phyloP scores from a whole-genome alignment of 1,140 invertebrate genomes.

The Pseudomyrmex dendroicus region DNA sequence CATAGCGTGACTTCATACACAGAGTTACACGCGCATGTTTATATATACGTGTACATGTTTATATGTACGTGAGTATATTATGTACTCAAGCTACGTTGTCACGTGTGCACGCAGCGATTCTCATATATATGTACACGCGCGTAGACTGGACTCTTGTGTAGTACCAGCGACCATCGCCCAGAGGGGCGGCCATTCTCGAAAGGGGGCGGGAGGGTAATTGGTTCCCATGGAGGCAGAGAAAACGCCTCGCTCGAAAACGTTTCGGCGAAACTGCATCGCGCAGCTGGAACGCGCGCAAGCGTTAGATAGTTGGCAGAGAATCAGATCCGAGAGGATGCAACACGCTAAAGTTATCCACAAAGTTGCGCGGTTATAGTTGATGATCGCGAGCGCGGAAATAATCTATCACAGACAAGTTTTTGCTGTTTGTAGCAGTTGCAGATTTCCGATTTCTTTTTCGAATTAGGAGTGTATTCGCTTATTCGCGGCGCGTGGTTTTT shows the following conservation, averaged over 20 bases:
- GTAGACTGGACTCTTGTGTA: constrained; percentile 55
- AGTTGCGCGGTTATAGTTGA: neutral
- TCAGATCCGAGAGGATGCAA: neutral
- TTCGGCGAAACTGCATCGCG: constrained; percentile 53
- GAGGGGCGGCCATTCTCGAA: constrained; percentile 70
- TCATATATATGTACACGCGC: constrained; percentile 37
- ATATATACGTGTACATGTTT: neutral
- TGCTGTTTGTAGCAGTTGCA: neutral
- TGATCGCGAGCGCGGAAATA: constrained; percentile 11
- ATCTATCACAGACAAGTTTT: neutral
- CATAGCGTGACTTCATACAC: constrained; percentile 12
- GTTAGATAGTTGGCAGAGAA: constrained; percentile 17
- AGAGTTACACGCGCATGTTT: neutral
- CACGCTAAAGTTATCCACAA: neutral
- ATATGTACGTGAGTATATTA: neutral
- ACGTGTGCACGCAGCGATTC: constrained; percentile 61
- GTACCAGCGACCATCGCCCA: constrained; percentile 68
- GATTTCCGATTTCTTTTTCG: neutral
- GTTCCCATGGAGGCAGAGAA: constrained; percentile 78
- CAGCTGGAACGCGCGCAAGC: constrained; percentile 8
- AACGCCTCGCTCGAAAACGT: constrained; percentile 67
- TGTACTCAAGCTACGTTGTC: constrained; percentile 65
- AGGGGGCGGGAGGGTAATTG: constrained; percentile 76
- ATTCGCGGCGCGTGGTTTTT: neutral
- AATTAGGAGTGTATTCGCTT: constrained; percentile 6